A percentile compares a stretch with the other conserved stretches of the same genome.
Evolutionary conservation across 1,140 invertebrate genomes (phyloP).

Genomic region (Goniozus legneri): DNA sequence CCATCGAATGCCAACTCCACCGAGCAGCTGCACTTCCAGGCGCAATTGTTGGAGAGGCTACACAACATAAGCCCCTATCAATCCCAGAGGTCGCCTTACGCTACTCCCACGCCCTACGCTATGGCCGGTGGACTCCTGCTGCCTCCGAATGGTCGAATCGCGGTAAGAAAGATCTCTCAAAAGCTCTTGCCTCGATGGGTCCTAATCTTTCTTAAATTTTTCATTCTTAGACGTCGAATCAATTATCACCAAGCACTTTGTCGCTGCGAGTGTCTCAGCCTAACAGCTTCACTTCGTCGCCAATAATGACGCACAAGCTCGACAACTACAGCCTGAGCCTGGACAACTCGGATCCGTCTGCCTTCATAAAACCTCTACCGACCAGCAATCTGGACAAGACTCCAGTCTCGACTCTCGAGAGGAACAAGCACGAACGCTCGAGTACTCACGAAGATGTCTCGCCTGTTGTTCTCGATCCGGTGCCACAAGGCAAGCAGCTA

Average conservation of each 20-base stretch:
- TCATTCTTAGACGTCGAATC: conserved; percentile 36
- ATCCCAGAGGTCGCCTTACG: conserved; percentile 41
- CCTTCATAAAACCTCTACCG: conserved; percentile 66
- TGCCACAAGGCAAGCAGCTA: conserved; percentile 32
- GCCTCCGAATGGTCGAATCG: conserved; percentile 33
- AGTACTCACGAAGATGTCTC: conserved; percentile 32
- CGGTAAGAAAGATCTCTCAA: conserved; percentile 27
- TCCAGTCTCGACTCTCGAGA: conserved; percentile 8
- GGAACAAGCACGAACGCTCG: conserved; percentile 17
- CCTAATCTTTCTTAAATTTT: no score
- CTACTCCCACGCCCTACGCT: conserved; percentile 40
- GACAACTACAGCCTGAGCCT: conserved; percentile 23
- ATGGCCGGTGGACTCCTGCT: conserved; percentile 34
- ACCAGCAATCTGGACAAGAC: conserved; percentile 33
- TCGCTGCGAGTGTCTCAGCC: conserved; percentile 44
- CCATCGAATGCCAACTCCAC: conserved; percentile 17
- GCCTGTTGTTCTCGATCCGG: conserved; percentile 45
- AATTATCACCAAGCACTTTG: conserved; percentile 36
- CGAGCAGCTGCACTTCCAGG: conserved; percentile 53
- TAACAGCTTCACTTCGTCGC: conserved; percentile 47
- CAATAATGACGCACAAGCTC: conserved; percentile 42
- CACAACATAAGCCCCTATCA: conserved; percentile 54
- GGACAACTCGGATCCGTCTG: conserved; percentile 43
- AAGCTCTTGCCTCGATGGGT: background rate
- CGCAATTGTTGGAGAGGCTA: conserved; percentile 59